Conservation (phyloP, 2,797 vertebrate species). For the Takifugu ocellatus region DNA sequence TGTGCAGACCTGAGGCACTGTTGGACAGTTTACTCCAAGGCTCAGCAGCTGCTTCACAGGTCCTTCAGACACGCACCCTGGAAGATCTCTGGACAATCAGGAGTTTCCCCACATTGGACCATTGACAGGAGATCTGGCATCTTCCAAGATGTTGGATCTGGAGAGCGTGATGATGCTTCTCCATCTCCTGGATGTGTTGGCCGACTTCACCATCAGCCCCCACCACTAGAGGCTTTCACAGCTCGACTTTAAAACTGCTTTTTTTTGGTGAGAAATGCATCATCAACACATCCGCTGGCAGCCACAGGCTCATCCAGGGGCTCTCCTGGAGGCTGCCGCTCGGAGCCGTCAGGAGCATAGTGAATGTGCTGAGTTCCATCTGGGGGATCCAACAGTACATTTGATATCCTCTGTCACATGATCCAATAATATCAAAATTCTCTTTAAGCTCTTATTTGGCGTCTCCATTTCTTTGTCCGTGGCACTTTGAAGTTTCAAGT, state of each 20-base stretch:
- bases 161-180: too few species aligned
- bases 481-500: constrained; percentile 47
- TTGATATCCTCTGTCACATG: constrained; percentile 9
- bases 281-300: too few species aligned
- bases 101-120: constrained; percentile 1
- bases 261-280: too few species aligned
- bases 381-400: not conserved
- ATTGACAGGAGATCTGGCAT: not conserved
- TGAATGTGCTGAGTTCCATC: too few species aligned
- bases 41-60: not conserved
- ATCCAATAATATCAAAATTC: constrained; percentile 18
- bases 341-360: too few species aligned
- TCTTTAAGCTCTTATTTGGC: constrained; percentile 36
- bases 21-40: constrained; percentile 7
- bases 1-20: constrained; percentile 48
- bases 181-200: not conserved
- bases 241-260: too few species aligned
- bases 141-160: constrained; percentile 7
- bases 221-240: too few species aligned
- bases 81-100: constrained; percentile 7
- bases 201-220: constrained; percentile 8
- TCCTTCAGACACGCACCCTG: too few species aligned
- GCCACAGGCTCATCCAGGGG: too few species aligned
- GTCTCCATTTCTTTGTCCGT: constrained; percentile 30
- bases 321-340: too few species aligned